Percentiles rank a stretch among this genome's conserved stretches.
Evolutionary conservation across 1,140 invertebrate species (phyloP).

Genomic region (Venturia canescens): DNA sequence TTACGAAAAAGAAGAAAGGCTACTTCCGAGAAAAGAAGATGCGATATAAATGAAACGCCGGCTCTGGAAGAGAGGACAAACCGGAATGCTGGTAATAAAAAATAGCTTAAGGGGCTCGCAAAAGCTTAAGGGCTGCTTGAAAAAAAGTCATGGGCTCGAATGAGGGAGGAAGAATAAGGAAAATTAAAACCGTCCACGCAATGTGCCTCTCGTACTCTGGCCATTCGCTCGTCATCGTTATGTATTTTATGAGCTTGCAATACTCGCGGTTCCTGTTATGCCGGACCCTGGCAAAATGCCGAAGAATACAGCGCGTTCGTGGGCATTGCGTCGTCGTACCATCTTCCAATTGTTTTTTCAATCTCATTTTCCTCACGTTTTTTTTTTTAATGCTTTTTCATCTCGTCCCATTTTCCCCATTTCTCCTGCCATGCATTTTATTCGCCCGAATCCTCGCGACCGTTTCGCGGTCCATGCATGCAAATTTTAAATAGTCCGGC

Average conservation of each 20-base stretch:
- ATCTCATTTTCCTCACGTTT: slow-evolving; percentile 50
- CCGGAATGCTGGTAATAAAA: slow-evolving; percentile 1
- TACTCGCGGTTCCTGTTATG: neutral
- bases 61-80: neutral
- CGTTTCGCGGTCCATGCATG: neutral
- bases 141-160: neutral
- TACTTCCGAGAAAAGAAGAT: neutral
- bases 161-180: neutral
- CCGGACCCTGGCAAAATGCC: neutral
- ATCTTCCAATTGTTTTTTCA: slow-evolving; percentile 56
- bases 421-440: neutral
- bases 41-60: neutral
- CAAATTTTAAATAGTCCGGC: neutral
- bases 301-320: neutral
- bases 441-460: neutral
- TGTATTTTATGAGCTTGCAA: slow-evolving; percentile 22
- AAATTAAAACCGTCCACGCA: slow-evolving; percentile 8
- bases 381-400: neutral
- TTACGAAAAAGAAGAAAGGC: neutral
- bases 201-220: neutral
- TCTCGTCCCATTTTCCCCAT: neutral
- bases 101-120: neutral
- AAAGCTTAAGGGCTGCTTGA: neutral
- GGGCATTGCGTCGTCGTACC: neutral
- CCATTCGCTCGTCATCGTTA: neutral